Percentiles rank a stretch among this genome's conserved stretches.
Evolutionary conservation across 2,113 vertebrate species (phyloP).

Genomic region (Rhinolophus sinicus): DNA sequence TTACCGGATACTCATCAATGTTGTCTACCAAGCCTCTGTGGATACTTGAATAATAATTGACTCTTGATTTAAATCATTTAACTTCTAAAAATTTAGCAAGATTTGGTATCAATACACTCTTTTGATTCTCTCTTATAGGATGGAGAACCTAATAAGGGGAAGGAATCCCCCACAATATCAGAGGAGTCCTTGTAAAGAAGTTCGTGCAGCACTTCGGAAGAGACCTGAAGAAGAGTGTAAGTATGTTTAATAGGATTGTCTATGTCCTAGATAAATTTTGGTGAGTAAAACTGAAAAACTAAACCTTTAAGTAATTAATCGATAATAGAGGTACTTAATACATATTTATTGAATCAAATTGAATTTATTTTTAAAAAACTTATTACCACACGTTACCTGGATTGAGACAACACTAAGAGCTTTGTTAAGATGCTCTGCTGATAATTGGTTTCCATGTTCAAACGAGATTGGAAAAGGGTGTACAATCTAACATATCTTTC

Average conservation of each 20-base stretch:
- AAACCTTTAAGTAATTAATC: background rate
- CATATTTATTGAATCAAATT: background rate
- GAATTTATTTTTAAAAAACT: background rate
- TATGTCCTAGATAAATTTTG: conserved; percentile 11
- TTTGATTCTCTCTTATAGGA: conserved; percentile 71
- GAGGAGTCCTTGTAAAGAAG: conserved; percentile 82
- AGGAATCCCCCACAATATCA: conserved; percentile 82
- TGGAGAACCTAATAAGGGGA: conserved; percentile 83
- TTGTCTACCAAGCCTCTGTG: background rate
- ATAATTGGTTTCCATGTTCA: background rate
- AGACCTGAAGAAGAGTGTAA: conserved; percentile 84
- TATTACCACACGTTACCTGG: background rate
- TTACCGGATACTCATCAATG: background rate
- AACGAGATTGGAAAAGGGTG: background rate
- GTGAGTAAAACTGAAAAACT: conserved; percentile 17
- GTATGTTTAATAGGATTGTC: conserved; percentile 69
- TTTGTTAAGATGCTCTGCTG: background rate
- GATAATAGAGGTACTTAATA: background rate
- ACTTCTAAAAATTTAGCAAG: background rate
- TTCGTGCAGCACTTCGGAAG: conserved; percentile 79
- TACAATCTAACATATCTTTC: background rate
- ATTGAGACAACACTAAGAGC: background rate
- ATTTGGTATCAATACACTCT: background rate
- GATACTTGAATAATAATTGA: background rate
- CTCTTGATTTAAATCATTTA: background rate